Conservation (phyloP, 2,797 vertebrate species). For the Borostomias antarcticus region DNA sequence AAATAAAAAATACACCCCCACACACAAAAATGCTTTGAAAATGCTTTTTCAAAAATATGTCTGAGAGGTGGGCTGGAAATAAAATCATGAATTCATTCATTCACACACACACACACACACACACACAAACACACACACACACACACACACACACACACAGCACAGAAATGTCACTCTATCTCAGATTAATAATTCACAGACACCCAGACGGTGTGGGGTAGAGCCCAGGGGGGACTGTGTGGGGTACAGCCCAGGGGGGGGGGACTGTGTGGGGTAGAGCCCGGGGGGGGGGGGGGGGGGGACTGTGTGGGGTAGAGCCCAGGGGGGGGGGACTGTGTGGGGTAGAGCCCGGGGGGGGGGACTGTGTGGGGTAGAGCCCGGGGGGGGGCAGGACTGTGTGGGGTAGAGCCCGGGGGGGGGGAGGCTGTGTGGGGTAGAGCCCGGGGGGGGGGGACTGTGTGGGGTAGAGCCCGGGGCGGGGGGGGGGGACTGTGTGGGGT, state of each 20-base stretch:
- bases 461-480: slow-evolving; percentile 49
- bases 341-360: slow-evolving; percentile 52
- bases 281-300: slow-evolving; percentile 54
- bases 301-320: slow-evolving; percentile 52
- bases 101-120: too few species aligned
- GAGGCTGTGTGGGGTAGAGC: slow-evolving; percentile 51
- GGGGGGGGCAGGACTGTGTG: too few species aligned
- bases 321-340: slow-evolving; percentile 54
- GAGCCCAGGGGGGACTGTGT: slow-evolving; percentile 55
- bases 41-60: too few species aligned
- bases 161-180: slow-evolving; percentile 57
- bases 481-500: slow-evolving; percentile 58
- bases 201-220: slow-evolving; percentile 49
- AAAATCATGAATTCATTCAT: too few species aligned
- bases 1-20: too few species aligned
- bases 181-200: slow-evolving; percentile 73
- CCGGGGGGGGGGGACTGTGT: slow-evolving; percentile 54
- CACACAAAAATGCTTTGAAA: too few species aligned
- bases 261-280: slow-evolving; percentile 53
- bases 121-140: slow-evolving; percentile 11
- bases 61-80: too few species aligned
- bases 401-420: slow-evolving; percentile 54
- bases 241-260: slow-evolving; percentile 54
- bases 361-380: too few species aligned
- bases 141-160: slow-evolving; percentile 39